Evolutionary conservation across 2,888 invertebrate genomes (phyloP).

Genomic region (Aphidoletes aphidimyza): DNA sequence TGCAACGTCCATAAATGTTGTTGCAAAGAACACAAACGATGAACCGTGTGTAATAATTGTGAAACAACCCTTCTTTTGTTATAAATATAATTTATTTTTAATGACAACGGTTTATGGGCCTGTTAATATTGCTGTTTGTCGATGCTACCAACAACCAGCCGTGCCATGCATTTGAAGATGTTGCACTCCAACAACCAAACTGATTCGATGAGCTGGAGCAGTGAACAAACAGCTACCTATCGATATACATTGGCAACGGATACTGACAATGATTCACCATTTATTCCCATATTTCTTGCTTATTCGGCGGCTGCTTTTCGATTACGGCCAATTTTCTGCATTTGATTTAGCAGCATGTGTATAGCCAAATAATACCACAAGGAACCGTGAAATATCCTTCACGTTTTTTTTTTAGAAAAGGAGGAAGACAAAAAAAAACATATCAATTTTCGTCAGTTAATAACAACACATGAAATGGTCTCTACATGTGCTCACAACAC

Average conservation of each 20-base stretch:
- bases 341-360: not conserved
- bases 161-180: not conserved
- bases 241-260: not conserved
- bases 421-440: no score
- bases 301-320: not conserved
- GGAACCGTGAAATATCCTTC: not conserved
- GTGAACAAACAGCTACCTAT: no score
- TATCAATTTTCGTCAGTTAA: slow-evolving; percentile 17
- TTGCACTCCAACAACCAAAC: not conserved
- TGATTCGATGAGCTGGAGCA: not conserved
- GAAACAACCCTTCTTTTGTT: slow-evolving; percentile 50
- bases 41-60: slow-evolving; percentile 23
- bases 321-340: slow-evolving; percentile 5
- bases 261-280: not conserved
- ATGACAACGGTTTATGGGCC: slow-evolving; percentile 43
- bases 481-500: not conserved
- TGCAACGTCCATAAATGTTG: slow-evolving; percentile 28
- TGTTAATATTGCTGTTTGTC: slow-evolving; percentile 22
- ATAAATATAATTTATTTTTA: slow-evolving; percentile 54
- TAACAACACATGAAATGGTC: not conserved
- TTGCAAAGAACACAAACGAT: not conserved
- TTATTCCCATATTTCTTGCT: not conserved
- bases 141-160: not conserved
- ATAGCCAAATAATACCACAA: not conserved
- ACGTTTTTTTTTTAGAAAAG: no score